Evolutionary conservation across 1,140 invertebrate species (phyloP).

Genomic region (Aphaenogaster rudis): DNA sequence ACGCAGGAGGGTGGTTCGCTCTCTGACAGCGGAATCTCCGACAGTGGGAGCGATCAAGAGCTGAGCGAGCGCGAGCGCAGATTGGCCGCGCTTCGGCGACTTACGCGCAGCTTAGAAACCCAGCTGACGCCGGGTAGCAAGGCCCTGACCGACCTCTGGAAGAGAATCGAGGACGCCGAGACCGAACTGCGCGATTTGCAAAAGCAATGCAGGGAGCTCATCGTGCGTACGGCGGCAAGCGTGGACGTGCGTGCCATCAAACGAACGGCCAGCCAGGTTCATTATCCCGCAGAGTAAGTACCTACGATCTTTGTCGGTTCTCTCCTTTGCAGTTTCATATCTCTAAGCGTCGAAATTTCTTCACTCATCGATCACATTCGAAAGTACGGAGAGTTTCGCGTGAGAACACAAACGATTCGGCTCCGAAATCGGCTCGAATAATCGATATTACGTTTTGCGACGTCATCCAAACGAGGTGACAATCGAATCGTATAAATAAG

Average conservation of each 20-base stretch:
- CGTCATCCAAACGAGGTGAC: neutral
- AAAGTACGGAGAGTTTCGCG: neutral
- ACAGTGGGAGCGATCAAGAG: conserved; percentile 92
- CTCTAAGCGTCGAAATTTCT: neutral
- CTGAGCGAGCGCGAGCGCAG: conserved; percentile 91
- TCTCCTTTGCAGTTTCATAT: neutral
- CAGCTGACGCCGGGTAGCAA: conserved; percentile 90
- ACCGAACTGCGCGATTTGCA: conserved; percentile 92
- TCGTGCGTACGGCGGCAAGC: conserved; percentile 89
- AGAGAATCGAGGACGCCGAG: conserved; percentile 93
- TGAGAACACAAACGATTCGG: neutral
- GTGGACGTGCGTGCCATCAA: conserved; percentile 81
- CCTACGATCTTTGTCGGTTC: neutral
- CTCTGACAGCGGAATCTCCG: conserved; percentile 92
- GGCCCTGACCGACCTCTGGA: conserved; percentile 87
- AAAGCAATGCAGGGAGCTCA: conserved; percentile 92
- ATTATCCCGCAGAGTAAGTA: conserved; percentile 69
- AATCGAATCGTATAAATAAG: conserved; percentile 29
- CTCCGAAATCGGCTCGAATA: neutral
- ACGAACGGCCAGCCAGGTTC: conserved; percentile 55
- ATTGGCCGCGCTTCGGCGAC: conserved; percentile 89
- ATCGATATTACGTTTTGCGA: neutral
- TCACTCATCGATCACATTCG: neutral
- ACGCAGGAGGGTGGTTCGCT: conserved; percentile 88
- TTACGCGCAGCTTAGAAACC: conserved; percentile 90